Evolutionary conservation across 2,888 invertebrate species (phyloP), one percentile per base, ranked within the genome.

Genomic region (Magallana nippona): DNA sequence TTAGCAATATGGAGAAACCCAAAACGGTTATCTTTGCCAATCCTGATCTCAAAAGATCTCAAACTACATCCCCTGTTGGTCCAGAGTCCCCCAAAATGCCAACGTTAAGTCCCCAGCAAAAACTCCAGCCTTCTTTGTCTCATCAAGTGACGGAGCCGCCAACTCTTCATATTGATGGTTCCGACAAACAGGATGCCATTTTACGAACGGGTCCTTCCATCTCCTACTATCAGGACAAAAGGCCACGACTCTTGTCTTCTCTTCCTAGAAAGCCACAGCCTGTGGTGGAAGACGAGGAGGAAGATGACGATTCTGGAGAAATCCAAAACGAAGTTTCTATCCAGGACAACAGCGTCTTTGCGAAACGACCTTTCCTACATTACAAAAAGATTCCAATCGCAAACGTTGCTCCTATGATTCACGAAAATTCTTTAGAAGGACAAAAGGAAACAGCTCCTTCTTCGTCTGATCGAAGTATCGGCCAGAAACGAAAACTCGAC

Each of bases 51-150:
- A 82, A 82, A 56, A 22, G 81, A 71, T 79, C 83, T 57, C 85
- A 84, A 55, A 83, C 81, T 27, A 55, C 86, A 2, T 82, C 85
- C 10, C 88, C 84, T n/a, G 84, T 82, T 55, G 88, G 86, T 83
- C 91, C 91, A 10, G 87, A 91, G 15, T 92, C 92, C 56, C 92
- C 92, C 3, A 92, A 92, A 87, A 92, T 92, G 92, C 92, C 92
- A 11, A 92, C 92, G 77, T 84, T 92, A 44, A 92, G 92, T 86
- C 92, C 92, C 10, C 92, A 92, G 79, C 91, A 91, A 77, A 91
- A 91, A 62, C 87, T 89, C 32, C 87, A 83, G 63, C 86, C 83
- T 79, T 87, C 88, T 60, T 84, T 86, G 32, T 88, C 85, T 79
- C 90, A 84, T 11, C 86, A 81, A 55, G 88, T 83, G 78, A 88